Conservation (phyloP, 2,888 invertebrate genomes). For the Perdita meconis region DNA sequence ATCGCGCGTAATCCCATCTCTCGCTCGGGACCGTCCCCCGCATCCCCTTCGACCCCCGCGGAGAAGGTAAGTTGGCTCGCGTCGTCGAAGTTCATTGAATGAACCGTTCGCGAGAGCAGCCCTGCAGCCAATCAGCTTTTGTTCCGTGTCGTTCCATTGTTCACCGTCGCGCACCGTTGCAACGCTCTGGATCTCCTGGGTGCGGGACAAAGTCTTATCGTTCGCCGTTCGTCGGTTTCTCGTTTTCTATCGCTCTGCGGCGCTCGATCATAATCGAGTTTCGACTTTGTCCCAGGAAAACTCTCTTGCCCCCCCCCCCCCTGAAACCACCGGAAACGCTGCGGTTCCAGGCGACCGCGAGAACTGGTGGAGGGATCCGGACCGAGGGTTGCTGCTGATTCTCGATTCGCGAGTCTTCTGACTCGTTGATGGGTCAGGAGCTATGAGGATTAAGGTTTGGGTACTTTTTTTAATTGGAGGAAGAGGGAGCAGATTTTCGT, state of each 20-base stretch:
- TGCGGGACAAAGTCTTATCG: conserved; percentile 41
- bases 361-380: too few relatives aligned
- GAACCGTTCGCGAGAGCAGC: conserved; percentile 25
- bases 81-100: conserved; percentile 31
- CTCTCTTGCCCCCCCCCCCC: too few relatives aligned
- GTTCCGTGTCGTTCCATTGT: conserved; percentile 38
- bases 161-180: not conserved
- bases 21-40: not conserved
- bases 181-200: conserved; percentile 31
- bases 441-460: too few relatives aligned
- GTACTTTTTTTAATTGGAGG: too few relatives aligned
- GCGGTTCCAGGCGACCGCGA: conserved; percentile 29
- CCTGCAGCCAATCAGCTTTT: conserved; percentile 24
- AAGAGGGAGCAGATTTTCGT: too few relatives aligned
- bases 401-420: too few relatives aligned
- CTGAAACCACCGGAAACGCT: not conserved
- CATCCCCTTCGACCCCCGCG: too few relatives aligned
- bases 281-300: not conserved
- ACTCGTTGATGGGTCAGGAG: too few relatives aligned
- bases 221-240: conserved; percentile 9
- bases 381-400: too few relatives aligned
- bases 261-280: conserved; percentile 14
- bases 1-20: not conserved
- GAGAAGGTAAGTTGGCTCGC: not conserved
- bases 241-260: not conserved